A percentile compares a stretch with the other conserved stretches of the same genome.
Evolutionary conservation across 2,113 vertebrate species (phyloP).

Genomic region (Otolemur garnettii): DNA sequence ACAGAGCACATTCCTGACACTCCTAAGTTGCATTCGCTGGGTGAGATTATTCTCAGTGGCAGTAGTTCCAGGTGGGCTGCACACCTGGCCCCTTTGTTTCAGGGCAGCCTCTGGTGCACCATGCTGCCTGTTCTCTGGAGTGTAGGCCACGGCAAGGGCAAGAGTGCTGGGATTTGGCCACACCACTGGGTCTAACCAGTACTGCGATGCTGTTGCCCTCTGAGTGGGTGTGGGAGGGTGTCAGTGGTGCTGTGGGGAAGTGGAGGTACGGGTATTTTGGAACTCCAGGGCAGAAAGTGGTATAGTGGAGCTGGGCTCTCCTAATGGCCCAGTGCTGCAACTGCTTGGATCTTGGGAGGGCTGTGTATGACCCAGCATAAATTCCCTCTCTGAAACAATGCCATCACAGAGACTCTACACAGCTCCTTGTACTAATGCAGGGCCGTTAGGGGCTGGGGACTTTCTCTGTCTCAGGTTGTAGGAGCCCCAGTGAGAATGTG

Average conservation of each 20-base stretch:
- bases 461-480: background rate
- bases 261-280: background rate
- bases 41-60: background rate
- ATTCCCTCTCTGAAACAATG: background rate
- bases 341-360: background rate
- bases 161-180: background rate
- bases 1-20: no score
- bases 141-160: no score
- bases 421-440: background rate
- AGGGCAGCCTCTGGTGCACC: background rate
- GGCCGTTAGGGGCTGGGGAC: no score
- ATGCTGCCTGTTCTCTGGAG: background rate
- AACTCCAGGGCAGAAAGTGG: background rate
- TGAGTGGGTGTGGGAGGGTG: background rate
- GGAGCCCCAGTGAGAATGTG: background rate
- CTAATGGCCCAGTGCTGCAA: background rate
- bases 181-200: background rate
- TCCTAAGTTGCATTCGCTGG: background rate
- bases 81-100: background rate
- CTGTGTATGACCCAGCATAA: background rate
- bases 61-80: background rate
- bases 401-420: background rate
- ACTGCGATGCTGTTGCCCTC: background rate
- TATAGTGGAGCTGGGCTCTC: background rate
- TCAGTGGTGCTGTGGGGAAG: background rate